Conservation (phyloP, 2,113 vertebrate genomes). For the Ictalurus punctatus region DNA sequence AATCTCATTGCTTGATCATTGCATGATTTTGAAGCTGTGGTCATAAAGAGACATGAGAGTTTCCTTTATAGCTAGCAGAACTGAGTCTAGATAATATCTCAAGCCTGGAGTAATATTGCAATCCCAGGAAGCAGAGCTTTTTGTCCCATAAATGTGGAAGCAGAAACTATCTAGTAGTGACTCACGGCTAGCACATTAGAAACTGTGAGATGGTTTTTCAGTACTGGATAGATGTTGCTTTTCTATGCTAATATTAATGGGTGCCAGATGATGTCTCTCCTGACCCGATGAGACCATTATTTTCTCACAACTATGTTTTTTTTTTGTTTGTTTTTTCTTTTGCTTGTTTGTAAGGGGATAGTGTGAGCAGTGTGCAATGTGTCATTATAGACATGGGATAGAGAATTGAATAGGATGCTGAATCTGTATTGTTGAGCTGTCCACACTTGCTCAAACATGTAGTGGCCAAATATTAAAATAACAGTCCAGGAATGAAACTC, state of each 20-base stretch:
- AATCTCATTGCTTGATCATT: conserved; percentile 33
- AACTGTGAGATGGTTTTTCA: conserved; percentile 26
- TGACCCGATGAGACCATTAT: not conserved
- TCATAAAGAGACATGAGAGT: conserved; percentile 12
- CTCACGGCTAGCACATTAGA: conserved; percentile 28
- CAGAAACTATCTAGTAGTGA: conserved; percentile 30
- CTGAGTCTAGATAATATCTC: conserved; percentile 16
- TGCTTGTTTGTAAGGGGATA: not conserved
- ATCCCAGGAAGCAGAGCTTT: conserved; percentile 25
- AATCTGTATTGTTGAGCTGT: not conserved
- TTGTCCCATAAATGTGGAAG: conserved; percentile 23
- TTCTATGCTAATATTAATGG: conserved; percentile 21
- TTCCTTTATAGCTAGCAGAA: conserved; percentile 19
- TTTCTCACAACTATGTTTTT: conserved; percentile 10
- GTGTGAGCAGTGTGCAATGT: not conserved
- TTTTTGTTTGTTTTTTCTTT: not conserved
- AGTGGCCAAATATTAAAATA: conserved; percentile 12
- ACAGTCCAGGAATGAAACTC: not conserved
- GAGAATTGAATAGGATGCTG: not conserved
- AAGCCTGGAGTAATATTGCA: conserved; percentile 31
- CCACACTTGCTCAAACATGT: conserved; percentile 15
- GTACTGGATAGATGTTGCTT: not conserved
- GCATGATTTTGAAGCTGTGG: conserved; percentile 26
- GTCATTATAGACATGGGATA: not conserved
- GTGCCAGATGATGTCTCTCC: not conserved